These are phyloP conservation scores for Halyomorpha halys DNA, from an alignment of 1,140 invertebrate genomes.

Conservation along the genomic window DNA sequence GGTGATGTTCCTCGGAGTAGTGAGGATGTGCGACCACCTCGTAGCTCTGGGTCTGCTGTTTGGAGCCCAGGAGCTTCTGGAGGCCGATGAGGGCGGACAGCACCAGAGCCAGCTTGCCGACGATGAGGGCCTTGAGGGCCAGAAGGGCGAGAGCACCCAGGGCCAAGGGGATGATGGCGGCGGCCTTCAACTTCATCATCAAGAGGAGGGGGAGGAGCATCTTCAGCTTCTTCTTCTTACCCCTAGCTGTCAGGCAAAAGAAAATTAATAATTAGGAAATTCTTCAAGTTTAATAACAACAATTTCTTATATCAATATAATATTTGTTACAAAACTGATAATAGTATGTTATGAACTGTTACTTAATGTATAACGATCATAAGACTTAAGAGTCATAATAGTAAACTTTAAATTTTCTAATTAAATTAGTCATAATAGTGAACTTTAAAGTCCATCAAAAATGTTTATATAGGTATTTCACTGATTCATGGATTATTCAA, in stretches of 20 bases:
- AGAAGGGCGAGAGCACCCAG: slow-evolving; percentile 66
- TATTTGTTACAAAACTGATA: not conserved
- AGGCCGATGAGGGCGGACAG: slow-evolving; percentile 62
- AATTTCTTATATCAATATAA: no score
- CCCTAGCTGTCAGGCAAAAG: slow-evolving; percentile 37
- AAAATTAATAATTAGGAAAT: not conserved
- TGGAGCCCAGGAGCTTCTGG: slow-evolving; percentile 63
- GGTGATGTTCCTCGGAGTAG: slow-evolving; percentile 49
- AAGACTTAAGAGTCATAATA: no score
- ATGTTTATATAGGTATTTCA: no score
- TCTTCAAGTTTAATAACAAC: no score
- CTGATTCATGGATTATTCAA: no score
- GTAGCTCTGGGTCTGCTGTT: slow-evolving; percentile 51
- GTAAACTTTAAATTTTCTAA: no score
- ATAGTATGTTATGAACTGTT: not conserved
- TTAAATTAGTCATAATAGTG: no score
- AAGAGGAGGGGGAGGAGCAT: slow-evolving; percentile 60
- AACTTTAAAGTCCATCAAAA: no score
- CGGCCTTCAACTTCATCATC: slow-evolving; percentile 66
- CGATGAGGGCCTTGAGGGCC: slow-evolving; percentile 68
- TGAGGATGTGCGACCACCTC: slow-evolving; percentile 61
- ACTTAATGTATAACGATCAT: no score
- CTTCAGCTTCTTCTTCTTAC: slow-evolving; percentile 47
- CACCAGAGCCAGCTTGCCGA: slow-evolving; percentile 68
- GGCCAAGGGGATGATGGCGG: slow-evolving; percentile 60